These are phyloP conservation scores for Lophochroa leadbeateri DNA, from an alignment of 2,113 vertebrate genomes.

Conservation along the genomic window DNA sequence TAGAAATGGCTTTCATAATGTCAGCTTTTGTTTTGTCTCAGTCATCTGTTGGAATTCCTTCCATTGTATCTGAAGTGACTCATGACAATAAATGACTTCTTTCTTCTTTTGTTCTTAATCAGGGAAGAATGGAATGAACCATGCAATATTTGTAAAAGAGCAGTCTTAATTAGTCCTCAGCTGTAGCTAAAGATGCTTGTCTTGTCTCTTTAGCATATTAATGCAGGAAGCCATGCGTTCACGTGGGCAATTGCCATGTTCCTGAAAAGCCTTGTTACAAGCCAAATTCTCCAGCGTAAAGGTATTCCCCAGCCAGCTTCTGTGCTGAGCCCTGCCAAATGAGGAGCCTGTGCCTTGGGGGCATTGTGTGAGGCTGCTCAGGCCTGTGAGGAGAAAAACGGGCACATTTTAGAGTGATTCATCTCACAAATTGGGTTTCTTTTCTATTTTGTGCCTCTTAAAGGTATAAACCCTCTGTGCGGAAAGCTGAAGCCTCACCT, in stretches of 20 bases:
- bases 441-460: not conserved
- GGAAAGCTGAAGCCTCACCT: not conserved
- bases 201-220: constrained; percentile 75
- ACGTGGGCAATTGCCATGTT: constrained; percentile 70
- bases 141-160: constrained; percentile 71
- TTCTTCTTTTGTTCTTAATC: constrained; percentile 80
- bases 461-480: not conserved
- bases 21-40: constrained; percentile 81
- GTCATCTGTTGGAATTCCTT: constrained; percentile 78
- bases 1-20: constrained; percentile 80
- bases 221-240: constrained; percentile 66
- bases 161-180: constrained; percentile 77
- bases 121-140: constrained; percentile 74
- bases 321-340: constrained; percentile 36
- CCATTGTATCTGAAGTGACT: constrained; percentile 80
- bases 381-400: not conserved
- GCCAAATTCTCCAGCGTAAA: constrained; percentile 62
- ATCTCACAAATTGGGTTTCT: not conserved
- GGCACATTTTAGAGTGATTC: constrained; percentile 9
- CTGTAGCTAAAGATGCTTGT: constrained; percentile 71
- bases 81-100: constrained; percentile 78
- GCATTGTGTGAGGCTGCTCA: constrained; percentile 48
- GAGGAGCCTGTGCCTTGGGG: constrained; percentile 36
- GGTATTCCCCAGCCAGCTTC: constrained; percentile 12
- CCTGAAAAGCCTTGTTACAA: constrained; percentile 61